Evolutionary conservation across 2,113 vertebrate genomes (phyloP).

Genomic region (Siphamia tubifer): DNA sequence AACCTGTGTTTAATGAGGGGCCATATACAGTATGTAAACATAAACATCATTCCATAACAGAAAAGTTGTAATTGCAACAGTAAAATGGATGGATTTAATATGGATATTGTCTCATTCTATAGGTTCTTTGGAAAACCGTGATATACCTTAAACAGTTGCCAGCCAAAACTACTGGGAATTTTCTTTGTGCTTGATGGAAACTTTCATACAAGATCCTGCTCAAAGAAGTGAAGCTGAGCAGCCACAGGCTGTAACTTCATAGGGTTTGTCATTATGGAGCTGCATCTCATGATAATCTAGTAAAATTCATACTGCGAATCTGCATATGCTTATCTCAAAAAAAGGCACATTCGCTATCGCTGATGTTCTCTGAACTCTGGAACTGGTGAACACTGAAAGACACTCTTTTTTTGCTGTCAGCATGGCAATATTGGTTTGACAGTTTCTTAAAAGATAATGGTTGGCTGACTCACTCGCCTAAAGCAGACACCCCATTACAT

Average conservation of each 20-base stretch:
- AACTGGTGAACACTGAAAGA: conserved; percentile 34
- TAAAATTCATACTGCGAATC: conserved; percentile 51
- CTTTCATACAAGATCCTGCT: conserved; percentile 9
- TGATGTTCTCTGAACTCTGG: conserved; percentile 46
- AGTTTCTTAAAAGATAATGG: conserved; percentile 64
- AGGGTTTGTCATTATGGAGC: conserved; percentile 10
- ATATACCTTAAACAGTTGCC: no score
- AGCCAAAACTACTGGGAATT: no score
- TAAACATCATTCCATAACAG: no score
- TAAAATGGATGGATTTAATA: no score
- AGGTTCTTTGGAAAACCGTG: no score
- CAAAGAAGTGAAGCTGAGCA: conserved; percentile 16
- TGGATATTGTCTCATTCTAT: no score
- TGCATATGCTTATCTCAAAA: conserved; percentile 48
- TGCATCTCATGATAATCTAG: conserved; percentile 45
- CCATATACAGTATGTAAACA: no score
- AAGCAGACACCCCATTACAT: neutral
- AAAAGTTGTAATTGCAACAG: no score
- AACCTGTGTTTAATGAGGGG: no score
- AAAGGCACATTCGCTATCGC: conserved; percentile 42
- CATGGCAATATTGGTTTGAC: conserved; percentile 42
- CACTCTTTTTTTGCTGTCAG: conserved; percentile 36
- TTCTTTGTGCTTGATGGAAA: conserved; percentile 16
- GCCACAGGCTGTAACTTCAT: conserved; percentile 17
- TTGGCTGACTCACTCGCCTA: conserved; percentile 30